phyloP scores from a whole-genome alignment of 2,113 vertebrate species.

The Rhodinocichla rosea region DNA sequence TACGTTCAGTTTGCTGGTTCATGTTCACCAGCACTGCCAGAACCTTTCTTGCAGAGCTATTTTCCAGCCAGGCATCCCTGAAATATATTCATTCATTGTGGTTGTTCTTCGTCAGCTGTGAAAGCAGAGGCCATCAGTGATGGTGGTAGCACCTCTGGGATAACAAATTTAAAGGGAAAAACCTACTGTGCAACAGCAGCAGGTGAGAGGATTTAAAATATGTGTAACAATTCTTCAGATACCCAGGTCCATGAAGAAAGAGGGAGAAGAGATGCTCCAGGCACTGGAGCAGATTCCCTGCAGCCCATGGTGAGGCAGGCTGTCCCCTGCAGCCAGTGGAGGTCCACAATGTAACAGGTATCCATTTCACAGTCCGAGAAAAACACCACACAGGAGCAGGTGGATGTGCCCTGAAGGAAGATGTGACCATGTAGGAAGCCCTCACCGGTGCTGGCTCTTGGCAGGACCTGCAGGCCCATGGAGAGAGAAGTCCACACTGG shows the following conservation, averaged over 20 bases:
- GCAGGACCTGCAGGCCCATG: neutral
- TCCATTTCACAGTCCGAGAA: neutral
- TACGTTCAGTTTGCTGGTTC: neutral
- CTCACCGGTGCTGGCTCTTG: accelerated
- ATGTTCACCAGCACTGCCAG: neutral
- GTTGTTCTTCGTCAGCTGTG: neutral
- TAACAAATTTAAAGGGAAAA: neutral
- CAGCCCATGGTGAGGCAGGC: neutral
- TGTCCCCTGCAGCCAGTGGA: neutral
- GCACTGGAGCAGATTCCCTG: neutral
- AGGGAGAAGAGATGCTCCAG: neutral
- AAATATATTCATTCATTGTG: neutral
- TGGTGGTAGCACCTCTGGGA: neutral
- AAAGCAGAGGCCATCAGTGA: neutral
- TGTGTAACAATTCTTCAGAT: neutral
- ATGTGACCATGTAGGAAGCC: neutral
- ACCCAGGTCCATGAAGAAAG: neutral
- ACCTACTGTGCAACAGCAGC: neutral
- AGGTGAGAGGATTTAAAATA: neutral
- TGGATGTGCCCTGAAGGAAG: neutral
- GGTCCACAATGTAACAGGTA: neutral
- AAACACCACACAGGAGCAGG: neutral
- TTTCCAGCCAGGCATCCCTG: neutral
- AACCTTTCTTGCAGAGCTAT: neutral
- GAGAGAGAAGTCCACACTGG: neutral